phyloP scores from a whole-genome alignment of 2,888 invertebrate species.

The Bunonema sp. region DNA sequence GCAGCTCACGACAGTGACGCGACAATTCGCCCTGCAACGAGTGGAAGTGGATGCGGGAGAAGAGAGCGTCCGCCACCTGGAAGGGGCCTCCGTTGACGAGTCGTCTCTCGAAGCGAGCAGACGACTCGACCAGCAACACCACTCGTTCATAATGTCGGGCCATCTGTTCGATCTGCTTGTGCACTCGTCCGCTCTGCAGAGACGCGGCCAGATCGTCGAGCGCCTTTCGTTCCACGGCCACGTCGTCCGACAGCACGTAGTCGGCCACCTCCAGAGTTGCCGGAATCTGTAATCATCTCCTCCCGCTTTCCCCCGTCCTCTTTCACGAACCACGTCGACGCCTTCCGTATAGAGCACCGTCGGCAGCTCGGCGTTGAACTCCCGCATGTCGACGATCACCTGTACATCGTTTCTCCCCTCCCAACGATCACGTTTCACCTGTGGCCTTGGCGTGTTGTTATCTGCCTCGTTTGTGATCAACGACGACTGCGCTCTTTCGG shows the following conservation, averaged over 20 bases:
- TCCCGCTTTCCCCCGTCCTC: too few species aligned
- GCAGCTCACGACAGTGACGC: constrained; percentile 29
- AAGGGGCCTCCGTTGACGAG: constrained; percentile 38
- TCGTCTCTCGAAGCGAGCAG: constrained; percentile 27
- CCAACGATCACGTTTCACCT: constrained; percentile 64
- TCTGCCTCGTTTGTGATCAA: constrained; percentile 1
- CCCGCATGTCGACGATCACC: constrained; percentile 81
- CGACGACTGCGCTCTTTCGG: background rate
- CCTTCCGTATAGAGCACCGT: constrained; percentile 78
- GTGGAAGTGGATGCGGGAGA: background rate
- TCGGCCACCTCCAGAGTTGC: constrained; percentile 73
- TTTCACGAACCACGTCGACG: constrained; percentile 71
- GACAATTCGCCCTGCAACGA: constrained; percentile 28
- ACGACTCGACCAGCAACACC: constrained; percentile 35
- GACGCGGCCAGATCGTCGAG: constrained; percentile 87
- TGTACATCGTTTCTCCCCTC: constrained; percentile 12
- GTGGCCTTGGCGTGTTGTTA: constrained; percentile 51
- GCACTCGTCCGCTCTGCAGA: constrained; percentile 77
- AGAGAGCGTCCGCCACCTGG: constrained; percentile 12
- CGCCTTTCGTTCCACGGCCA: constrained; percentile 80
- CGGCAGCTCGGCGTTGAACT: constrained; percentile 88
- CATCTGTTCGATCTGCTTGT: constrained; percentile 67
- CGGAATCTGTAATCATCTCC: too few species aligned
- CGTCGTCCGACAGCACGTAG: constrained; percentile 85
- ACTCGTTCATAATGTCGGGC: constrained; percentile 26